Evolutionary conservation across 2,113 vertebrate species (phyloP).

Genomic region (Rattus rattus): DNA sequence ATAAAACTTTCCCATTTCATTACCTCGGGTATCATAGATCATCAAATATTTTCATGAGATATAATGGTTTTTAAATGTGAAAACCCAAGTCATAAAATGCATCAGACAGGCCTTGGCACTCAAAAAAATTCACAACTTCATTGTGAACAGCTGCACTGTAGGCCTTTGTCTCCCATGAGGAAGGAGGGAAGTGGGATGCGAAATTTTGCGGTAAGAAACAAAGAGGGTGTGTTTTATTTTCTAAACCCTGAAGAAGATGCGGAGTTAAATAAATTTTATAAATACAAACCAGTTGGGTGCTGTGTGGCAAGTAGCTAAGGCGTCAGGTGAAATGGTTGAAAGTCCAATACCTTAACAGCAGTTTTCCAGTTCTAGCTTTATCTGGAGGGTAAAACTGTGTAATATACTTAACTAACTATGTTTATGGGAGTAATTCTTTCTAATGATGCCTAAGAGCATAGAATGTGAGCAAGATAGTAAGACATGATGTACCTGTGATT

Average conservation of each 20-base stretch:
- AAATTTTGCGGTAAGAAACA: slow-evolving; percentile 54
- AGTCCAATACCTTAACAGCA: slow-evolving; percentile 4
- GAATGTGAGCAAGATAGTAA: slow-evolving; percentile 48
- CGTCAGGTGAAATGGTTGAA: neutral
- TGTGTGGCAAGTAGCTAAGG: neutral
- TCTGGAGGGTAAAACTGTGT: neutral
- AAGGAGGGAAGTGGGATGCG: slow-evolving; percentile 60
- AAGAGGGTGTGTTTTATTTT: neutral
- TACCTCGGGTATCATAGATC: slow-evolving; percentile 81
- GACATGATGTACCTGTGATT: neutral
- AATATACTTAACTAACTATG: neutral
- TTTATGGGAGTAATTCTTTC: neutral
- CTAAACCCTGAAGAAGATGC: neutral
- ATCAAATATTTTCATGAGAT: slow-evolving; percentile 73
- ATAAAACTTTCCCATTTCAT: slow-evolving; percentile 81
- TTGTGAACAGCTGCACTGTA: slow-evolving; percentile 67
- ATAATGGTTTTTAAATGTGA: slow-evolving; percentile 80
- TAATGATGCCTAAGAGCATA: slow-evolving; percentile 29
- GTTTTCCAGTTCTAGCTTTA: neutral
- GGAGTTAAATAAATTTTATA: neutral
- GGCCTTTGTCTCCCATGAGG: slow-evolving; percentile 46
- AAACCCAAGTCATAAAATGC: slow-evolving; percentile 77
- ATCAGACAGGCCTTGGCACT: slow-evolving; percentile 65
- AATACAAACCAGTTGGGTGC: neutral
- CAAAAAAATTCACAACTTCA: slow-evolving; percentile 70